A percentile compares a stretch with the other conserved stretches of the same genome.
Conservation (phyloP, 2,797 vertebrate species). For the Phataginus tricuspis region DNA sequence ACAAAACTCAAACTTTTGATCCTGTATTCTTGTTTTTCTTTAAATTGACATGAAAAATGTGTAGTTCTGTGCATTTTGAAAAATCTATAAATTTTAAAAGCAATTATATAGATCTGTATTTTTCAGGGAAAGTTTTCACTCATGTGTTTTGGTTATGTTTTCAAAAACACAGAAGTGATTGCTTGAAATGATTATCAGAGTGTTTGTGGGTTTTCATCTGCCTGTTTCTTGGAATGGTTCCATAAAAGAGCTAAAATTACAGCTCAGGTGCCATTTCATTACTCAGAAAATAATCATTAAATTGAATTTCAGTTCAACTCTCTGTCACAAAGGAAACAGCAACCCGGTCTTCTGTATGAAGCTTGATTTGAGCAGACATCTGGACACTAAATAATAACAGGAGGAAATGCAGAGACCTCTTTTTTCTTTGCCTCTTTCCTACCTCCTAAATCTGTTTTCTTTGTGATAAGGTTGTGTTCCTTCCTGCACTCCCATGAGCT, state of each 20-base stretch:
- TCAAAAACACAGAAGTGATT: slow-evolving; percentile 28
- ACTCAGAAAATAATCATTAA: slow-evolving; percentile 49
- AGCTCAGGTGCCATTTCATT: slow-evolving; percentile 53
- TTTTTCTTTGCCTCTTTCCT: background rate
- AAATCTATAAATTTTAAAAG: slow-evolving; percentile 8
- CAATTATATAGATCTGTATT: background rate
- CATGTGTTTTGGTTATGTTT: background rate
- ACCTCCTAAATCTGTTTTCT: background rate
- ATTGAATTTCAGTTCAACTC: slow-evolving; percentile 40
- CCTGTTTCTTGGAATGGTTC: slow-evolving; percentile 61
- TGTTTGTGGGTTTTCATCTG: slow-evolving; percentile 42
- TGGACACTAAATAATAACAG: background rate
- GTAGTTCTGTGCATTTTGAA: slow-evolving; percentile 8
- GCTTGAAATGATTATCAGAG: slow-evolving; percentile 51
- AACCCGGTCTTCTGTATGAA: slow-evolving; percentile 23
- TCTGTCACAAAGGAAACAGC: slow-evolving; percentile 41
- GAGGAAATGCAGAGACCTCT: background rate
- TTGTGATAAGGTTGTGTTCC: background rate
- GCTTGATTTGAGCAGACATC: slow-evolving; percentile 32
- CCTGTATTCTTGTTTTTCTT: background rate
- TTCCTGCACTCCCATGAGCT: background rate
- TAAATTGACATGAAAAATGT: background rate
- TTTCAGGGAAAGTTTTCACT: background rate
- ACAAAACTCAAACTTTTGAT: background rate
- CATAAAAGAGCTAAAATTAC: slow-evolving; percentile 61